These are phyloP conservation scores for Spodoptera exigua DNA, from an alignment of 2,888 invertebrate genomes.

Conservation along the genomic window DNA sequence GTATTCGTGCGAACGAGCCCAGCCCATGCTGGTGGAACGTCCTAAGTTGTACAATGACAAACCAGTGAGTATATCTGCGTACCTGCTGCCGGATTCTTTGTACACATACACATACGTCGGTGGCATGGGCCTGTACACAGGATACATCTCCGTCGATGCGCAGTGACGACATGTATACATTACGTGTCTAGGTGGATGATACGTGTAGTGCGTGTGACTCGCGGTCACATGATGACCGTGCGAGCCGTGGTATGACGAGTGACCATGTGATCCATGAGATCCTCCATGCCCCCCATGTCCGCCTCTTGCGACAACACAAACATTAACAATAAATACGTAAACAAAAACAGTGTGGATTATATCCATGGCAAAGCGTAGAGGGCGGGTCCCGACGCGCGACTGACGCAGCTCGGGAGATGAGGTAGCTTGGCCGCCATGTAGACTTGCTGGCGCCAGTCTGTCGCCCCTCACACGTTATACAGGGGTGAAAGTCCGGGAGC, in stretches of 20 bases:
- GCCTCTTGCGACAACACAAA: constrained; percentile 72
- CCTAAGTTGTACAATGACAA: constrained; percentile 83
- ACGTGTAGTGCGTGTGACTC: constrained; percentile 77
- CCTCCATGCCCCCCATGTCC: constrained; percentile 31
- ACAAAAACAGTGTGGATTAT: constrained; percentile 60
- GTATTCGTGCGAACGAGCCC: constrained; percentile 68
- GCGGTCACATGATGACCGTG: constrained; percentile 70
- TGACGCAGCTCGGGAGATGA: constrained; percentile 71
- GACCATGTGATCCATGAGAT: constrained; percentile 26
- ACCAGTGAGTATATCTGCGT: constrained; percentile 77
- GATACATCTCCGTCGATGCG: constrained; percentile 71
- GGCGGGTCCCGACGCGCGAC: constrained; percentile 79
- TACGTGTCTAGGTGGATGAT: constrained; percentile 80
- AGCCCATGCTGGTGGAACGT: constrained; percentile 68
- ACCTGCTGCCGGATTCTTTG: constrained; percentile 76
- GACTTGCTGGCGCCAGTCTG: constrained; percentile 79
- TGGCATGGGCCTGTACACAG: constrained; percentile 79
- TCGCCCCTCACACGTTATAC: constrained; percentile 58
- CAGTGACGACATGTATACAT: constrained; percentile 78
- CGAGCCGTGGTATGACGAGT: constrained; percentile 26
- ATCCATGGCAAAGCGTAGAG: constrained; percentile 77
- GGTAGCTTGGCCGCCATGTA: constrained; percentile 75
- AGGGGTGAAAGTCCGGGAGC: constrained; percentile 41
- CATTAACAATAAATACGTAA: constrained; percentile 66
- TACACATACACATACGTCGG: constrained; percentile 82